Base-by-base conservation (phyloP, 2,113 vertebrate species). In the Tympanuchus pallidicinctus region DNA sequence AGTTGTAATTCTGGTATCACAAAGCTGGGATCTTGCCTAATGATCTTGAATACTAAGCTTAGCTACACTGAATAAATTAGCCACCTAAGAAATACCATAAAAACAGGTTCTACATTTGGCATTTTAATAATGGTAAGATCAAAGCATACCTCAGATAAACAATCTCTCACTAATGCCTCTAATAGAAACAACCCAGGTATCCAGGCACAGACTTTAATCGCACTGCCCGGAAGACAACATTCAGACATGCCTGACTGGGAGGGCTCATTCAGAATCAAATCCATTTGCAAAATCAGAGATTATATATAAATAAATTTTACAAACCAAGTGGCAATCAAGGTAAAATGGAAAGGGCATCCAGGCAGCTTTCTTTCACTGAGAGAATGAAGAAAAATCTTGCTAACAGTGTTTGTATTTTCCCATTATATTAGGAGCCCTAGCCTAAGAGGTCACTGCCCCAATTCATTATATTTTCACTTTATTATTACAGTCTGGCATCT, bases 151-250 rank as follows among this genome's bases (percentile, higher is more conserved):
- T 32, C 7, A 43, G 42, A 67, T 28, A 66, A 94, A 81, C 5
- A 11, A 22, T 7, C 0, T 5, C 19, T 65, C n/a, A 59, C 38
- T 56, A 22, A 32, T 8, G 43, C 0, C 0, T 1, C 13, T 43
- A 48, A 50, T 73, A 34, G 36, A 88, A 93, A 80, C 6, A 77
- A 27, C 2, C 9, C 13, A 16, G 50, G 48, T 17, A 66, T 30
- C n/a, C 38, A 59, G 24, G 50, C 36, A 70, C n/a, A 48, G 15
- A 66, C 36, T 22, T 86, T 43, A 70, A 0, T 38, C 18, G 15
- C 12, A 4, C 13, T 75, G 8, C 27, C 34, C 34, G 43, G 59
- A 63, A 63, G 10, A 1, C 47, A 32, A 82, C 69, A 73, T 59
- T 43, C 11, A 73, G 36, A 34, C 19, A 25, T 7, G 3, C 4